Evolutionary conservation across 2,888 invertebrate genomes (phyloP).

Genomic region (Drosophila anomelani): DNA sequence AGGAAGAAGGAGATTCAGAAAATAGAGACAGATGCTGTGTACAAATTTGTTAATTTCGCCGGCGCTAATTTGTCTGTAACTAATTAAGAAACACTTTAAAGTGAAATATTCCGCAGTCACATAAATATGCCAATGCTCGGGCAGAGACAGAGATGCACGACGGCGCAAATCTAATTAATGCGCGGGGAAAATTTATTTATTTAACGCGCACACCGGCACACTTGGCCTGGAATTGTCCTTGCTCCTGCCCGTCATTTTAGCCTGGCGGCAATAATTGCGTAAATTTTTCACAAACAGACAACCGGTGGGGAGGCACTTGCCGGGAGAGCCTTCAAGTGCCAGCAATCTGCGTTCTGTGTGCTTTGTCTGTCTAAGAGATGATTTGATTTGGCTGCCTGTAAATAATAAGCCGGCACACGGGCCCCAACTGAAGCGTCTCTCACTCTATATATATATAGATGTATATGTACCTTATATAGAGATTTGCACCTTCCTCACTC

Average conservation of each 20-base stretch:
- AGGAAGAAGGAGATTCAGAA: neutral
- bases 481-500: constrained; percentile 28
- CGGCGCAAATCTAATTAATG: constrained; percentile 69
- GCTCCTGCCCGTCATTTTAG: constrained; percentile 3
- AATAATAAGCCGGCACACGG: constrained; percentile 33
- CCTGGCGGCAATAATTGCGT: constrained; percentile 60
- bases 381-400: constrained; percentile 66
- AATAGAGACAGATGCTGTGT: constrained; percentile 31
- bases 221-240: constrained; percentile 40
- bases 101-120: constrained; percentile 51
- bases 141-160: constrained; percentile 5
- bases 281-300: constrained; percentile 64
- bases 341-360: constrained; percentile 34
- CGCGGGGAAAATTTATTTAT: constrained; percentile 56
- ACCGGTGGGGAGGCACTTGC: constrained; percentile 40
- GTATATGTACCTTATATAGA: neutral
- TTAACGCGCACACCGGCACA: constrained; percentile 31
- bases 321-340: constrained; percentile 40
- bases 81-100: constrained; percentile 77
- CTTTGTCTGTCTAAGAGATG: constrained; percentile 40
- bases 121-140: constrained; percentile 44
- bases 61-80: constrained; percentile 62
- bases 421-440: constrained; percentile 3
- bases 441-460: neutral
- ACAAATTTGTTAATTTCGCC: constrained; percentile 50